These are phyloP conservation scores for Sardinella longiceps DNA, from an alignment of 2,797 vertebrate species.

Conservation along the genomic window DNA sequence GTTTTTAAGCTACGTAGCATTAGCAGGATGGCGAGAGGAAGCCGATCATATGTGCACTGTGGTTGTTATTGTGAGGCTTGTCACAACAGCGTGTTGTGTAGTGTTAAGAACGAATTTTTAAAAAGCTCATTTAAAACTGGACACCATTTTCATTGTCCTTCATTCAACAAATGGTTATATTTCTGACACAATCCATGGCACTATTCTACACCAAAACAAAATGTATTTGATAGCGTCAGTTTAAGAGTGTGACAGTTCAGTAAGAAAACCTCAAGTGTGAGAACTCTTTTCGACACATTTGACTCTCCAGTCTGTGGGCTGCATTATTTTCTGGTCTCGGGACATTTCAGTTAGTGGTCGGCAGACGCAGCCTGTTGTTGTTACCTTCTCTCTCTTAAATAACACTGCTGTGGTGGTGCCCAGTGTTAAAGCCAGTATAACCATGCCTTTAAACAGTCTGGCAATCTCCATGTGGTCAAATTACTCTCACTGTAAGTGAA, in stretches of 20 bases:
- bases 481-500: neutral
- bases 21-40: neutral
- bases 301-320: neutral
- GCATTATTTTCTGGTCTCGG: neutral
- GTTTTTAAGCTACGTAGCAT: neutral
- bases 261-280: neutral
- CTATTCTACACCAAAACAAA: neutral
- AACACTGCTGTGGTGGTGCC: neutral
- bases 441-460: neutral
- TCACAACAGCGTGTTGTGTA: neutral
- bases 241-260: neutral
- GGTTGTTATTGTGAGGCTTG: neutral
- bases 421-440: neutral
- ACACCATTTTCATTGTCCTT: neutral
- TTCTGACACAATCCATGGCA: neutral
- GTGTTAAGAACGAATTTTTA: neutral
- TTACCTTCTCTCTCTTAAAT: neutral
- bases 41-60: neutral
- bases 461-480: neutral
- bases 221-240: neutral
- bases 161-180: neutral
- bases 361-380: neutral
- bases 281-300: neutral
- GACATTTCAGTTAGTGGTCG: neutral
- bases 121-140: neutral